phyloP scores from a whole-genome alignment of 2,797 vertebrate genomes.

The Crocodylus rhombifer region DNA sequence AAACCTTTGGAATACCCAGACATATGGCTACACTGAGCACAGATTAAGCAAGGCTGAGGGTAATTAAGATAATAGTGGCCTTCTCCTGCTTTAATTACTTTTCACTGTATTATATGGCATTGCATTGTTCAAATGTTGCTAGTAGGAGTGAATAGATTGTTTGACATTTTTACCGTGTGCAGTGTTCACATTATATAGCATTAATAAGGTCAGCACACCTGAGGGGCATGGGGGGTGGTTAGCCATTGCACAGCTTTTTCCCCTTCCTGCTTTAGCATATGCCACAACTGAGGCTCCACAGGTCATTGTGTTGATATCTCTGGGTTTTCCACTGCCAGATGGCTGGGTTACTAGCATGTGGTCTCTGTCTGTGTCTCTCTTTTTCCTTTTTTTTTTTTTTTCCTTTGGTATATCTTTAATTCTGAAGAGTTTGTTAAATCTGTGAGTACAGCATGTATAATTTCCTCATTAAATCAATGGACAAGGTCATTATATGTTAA shows the following conservation, averaged over 20 bases:
- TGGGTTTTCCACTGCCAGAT: slow-evolving; percentile 57
- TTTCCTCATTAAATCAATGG: slow-evolving; percentile 80
- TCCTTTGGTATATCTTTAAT: slow-evolving; percentile 60
- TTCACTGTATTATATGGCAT: background rate
- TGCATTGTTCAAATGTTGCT: background rate
- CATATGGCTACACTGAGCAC: background rate
- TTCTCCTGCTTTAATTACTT: slow-evolving; percentile 1
- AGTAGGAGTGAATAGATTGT: background rate
- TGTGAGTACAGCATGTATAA: slow-evolving; percentile 73
- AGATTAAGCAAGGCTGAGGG: background rate
- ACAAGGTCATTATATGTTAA: slow-evolving; percentile 76
- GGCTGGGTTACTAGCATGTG: slow-evolving; percentile 35
- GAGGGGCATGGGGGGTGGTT: background rate
- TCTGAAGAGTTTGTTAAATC: slow-evolving; percentile 74
- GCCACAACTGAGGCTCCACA: background rate
- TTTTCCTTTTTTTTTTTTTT: background rate
- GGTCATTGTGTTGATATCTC: slow-evolving; percentile 24
- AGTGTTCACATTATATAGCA: background rate
- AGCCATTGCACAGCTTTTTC: background rate
- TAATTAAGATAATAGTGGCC: slow-evolving; percentile 2
- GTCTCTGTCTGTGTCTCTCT: slow-evolving; percentile 3
- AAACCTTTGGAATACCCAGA: background rate
- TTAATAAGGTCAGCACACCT: background rate
- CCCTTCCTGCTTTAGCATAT: background rate
- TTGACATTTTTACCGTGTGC: background rate